These are phyloP conservation scores for Pollenia griseotomentosa DNA, from an alignment of 2,888 invertebrate genomes.

Conservation along the genomic window DNA sequence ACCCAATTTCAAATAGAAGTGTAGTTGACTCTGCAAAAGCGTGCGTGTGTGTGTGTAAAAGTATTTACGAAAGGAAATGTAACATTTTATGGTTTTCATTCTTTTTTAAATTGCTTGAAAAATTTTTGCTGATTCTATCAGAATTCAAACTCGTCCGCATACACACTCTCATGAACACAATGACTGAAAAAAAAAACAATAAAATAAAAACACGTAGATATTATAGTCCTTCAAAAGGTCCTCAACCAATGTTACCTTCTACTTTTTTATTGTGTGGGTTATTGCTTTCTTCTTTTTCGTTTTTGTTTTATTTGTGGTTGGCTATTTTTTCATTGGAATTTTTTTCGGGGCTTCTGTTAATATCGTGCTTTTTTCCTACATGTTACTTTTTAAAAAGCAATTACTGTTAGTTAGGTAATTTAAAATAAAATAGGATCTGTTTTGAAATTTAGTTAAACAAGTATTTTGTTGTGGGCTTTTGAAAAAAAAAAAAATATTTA, in stretches of 20 bases:
- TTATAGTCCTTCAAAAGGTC: slow-evolving; percentile 64
- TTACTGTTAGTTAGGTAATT: slow-evolving; percentile 53
- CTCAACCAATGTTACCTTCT: slow-evolving; percentile 54
- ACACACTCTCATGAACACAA: background rate
- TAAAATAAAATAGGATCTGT: slow-evolving; percentile 13
- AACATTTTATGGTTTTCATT: slow-evolving; percentile 70
- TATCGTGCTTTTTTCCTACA: background rate
- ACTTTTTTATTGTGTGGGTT: slow-evolving; percentile 53
- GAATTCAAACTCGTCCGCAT: slow-evolving; percentile 33
- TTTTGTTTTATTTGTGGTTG: slow-evolving; percentile 61
- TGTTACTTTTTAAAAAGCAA: slow-evolving; percentile 55
- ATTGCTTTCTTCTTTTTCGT: slow-evolving; percentile 28
- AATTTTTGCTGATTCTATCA: slow-evolving; percentile 71
- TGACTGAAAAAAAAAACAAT: background rate
- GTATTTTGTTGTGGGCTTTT: background rate
- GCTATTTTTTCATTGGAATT: slow-evolving; percentile 13
- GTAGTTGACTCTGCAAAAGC: background rate
- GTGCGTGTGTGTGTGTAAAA: slow-evolving; percentile 11
- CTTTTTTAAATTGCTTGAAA: slow-evolving; percentile 70
- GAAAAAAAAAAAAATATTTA: background rate
- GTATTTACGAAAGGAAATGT: slow-evolving; percentile 59
- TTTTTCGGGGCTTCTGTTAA: slow-evolving; percentile 2
- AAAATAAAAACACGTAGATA: slow-evolving; percentile 53
- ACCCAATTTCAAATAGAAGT: background rate
- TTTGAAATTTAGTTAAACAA: slow-evolving; percentile 18